Conservation (phyloP, 2,888 invertebrate species). For the Dicycla oo region DNA sequence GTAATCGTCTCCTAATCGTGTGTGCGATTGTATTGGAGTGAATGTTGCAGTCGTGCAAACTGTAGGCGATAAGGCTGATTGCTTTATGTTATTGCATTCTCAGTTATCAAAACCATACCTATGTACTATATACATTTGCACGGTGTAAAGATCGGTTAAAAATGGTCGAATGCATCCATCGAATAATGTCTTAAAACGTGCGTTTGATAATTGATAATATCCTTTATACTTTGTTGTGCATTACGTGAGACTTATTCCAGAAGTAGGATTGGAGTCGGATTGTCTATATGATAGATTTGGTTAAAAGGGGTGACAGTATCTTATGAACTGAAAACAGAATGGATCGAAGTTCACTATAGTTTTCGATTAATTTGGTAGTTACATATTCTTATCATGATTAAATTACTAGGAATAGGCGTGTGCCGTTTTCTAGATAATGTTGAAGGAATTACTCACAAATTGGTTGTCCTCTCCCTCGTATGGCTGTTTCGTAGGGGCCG, state of each 20-base stretch:
- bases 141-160: slow-evolving; percentile 43
- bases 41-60: slow-evolving; percentile 42
- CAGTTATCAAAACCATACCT: slow-evolving; percentile 59
- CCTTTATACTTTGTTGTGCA: background rate
- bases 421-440: background rate
- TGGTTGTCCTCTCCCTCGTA: slow-evolving; percentile 38
- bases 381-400: background rate
- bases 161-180: slow-evolving; percentile 30
- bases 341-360: slow-evolving; percentile 3
- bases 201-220: slow-evolving; percentile 18
- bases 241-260: background rate
- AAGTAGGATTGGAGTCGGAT: background rate
- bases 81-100: slow-evolving; percentile 62
- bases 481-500: slow-evolving; percentile 8
- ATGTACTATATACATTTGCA: slow-evolving; percentile 33
- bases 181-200: slow-evolving; percentile 47
- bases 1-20: slow-evolving; percentile 41
- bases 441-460: slow-evolving; percentile 39
- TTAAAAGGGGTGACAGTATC: background rate
- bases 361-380: background rate
- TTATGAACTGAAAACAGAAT: slow-evolving; percentile 8
- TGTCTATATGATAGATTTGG: background rate
- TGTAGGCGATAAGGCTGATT: slow-evolving; percentile 58
- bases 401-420: background rate
- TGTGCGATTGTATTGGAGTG: slow-evolving; percentile 27